Conservation (phyloP, 2,888 invertebrate genomes). For the Ectemnius lituratus region DNA sequence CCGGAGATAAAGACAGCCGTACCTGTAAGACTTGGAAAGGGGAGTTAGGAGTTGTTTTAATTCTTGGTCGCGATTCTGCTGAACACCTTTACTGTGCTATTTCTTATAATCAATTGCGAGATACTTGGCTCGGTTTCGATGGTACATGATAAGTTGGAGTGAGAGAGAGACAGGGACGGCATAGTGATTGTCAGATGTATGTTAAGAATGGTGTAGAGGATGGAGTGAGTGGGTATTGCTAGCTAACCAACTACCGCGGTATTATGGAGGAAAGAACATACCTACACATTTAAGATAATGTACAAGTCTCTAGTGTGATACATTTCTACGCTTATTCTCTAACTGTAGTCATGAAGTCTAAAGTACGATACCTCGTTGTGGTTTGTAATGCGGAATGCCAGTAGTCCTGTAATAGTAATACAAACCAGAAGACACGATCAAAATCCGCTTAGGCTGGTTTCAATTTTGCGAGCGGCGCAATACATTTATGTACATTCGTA, state of each 20-base stretch:
- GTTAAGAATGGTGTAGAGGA: too few relatives aligned
- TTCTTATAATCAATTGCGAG: too few relatives aligned
- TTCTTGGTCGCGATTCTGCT: too few relatives aligned
- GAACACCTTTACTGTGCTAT: too few relatives aligned
- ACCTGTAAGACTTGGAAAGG: too few relatives aligned
- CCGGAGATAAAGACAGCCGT: too few relatives aligned
- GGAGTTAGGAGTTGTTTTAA: too few relatives aligned
- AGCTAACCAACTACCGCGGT: constrained; percentile 51
- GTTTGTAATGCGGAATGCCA: constrained; percentile 48
- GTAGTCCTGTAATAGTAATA: constrained; percentile 12
- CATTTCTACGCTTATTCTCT: constrained; percentile 76
- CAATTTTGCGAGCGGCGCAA: constrained; percentile 21
- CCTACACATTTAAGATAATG: constrained; percentile 73
- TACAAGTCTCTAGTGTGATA: constrained; percentile 76
- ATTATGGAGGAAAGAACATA: constrained; percentile 57
- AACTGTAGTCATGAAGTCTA: constrained; percentile 70
- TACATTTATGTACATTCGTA: constrained; percentile 33
- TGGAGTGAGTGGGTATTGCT: constrained; percentile 18
- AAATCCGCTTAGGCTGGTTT: constrained; percentile 42
- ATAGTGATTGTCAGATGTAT: not conserved
- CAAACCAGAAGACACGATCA: constrained; percentile 7
- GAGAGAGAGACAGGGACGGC: not conserved
- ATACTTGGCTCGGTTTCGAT: too few relatives aligned
- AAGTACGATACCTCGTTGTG: constrained; percentile 64
- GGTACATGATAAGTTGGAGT: not conserved